These are phyloP conservation scores for Scaptodrosophila latifasciaeformis DNA, from an alignment of 2,888 invertebrate genomes.

Conservation along the genomic window DNA sequence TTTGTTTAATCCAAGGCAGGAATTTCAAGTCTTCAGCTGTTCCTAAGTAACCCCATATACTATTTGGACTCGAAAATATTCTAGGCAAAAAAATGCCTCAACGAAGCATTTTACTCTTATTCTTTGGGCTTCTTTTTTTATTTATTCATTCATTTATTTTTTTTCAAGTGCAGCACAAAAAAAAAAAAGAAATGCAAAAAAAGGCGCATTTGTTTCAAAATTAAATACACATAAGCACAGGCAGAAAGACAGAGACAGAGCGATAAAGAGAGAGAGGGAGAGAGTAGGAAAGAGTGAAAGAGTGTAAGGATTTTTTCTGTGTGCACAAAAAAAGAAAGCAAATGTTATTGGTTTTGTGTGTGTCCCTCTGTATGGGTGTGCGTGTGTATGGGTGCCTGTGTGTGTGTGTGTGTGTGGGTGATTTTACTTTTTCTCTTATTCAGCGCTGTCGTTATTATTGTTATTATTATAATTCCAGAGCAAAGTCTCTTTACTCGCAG, in stretches of 20 bases:
- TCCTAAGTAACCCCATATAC: too few relatives aligned
- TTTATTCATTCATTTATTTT: too few relatives aligned
- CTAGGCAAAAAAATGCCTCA: too few relatives aligned
- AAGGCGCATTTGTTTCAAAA: constrained; percentile 61
- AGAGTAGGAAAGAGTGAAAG: too few relatives aligned
- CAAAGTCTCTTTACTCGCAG: constrained; percentile 22
- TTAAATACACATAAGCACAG: constrained; percentile 46
- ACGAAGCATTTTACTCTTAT: too few relatives aligned
- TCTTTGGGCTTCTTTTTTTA: not conserved
- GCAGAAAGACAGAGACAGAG: not conserved
- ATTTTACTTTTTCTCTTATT: too few relatives aligned
- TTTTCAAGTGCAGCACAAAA: not conserved
- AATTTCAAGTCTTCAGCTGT: too few relatives aligned
- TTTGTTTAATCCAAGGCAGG: too few relatives aligned
- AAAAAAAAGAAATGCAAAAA: constrained; percentile 18
- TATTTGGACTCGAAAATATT: too few relatives aligned
- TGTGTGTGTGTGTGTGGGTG: too few relatives aligned
- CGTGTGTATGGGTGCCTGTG: constrained; percentile 3
- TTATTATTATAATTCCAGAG: constrained; percentile 17
- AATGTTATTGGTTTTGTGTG: constrained; percentile 53
- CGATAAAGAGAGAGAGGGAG: constrained; percentile 3
- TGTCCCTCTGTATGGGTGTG: not conserved
- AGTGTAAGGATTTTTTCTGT: too few relatives aligned
- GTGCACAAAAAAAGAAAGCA: constrained; percentile 50
- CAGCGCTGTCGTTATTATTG: constrained; percentile 49